Conservation (phyloP, 2,113 vertebrate species). For the Syngnathus scovelli region DNA sequence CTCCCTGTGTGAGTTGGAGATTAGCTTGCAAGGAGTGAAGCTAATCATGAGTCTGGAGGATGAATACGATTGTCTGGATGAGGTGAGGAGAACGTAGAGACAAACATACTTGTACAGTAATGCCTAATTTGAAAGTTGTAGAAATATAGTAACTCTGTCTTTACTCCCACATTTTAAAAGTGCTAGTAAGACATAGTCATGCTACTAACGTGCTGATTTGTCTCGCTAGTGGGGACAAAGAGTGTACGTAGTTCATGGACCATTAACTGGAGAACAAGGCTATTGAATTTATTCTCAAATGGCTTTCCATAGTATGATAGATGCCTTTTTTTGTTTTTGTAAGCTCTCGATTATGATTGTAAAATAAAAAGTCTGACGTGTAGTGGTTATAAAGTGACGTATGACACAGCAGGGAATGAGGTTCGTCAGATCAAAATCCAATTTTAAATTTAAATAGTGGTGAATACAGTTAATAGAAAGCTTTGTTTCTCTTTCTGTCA, state of each 20-base stretch:
- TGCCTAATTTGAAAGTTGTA: too few species aligned
- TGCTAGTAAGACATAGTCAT: too few species aligned
- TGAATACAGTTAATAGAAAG: neutral
- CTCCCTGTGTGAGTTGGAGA: constrained; percentile 88
- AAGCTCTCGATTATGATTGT: neutral
- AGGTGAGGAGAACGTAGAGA: constrained; percentile 52
- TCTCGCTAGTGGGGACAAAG: too few species aligned
- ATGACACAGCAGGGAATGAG: neutral
- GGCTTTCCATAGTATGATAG: neutral
- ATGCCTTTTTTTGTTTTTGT: neutral
- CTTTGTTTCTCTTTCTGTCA: neutral
- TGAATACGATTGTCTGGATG: constrained; percentile 74
- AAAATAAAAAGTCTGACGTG: neutral
- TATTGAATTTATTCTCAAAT: neutral
- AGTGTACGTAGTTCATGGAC: too few species aligned
- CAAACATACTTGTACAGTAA: neutral
- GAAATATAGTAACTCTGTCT: too few species aligned
- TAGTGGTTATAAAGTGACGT: neutral
- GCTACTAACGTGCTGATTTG: too few species aligned
- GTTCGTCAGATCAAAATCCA: neutral
- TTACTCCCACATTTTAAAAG: too few species aligned
- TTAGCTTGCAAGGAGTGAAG: constrained; percentile 89
- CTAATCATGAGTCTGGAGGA: constrained; percentile 83
- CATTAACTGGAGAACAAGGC: neutral
- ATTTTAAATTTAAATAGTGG: neutral